These are phyloP conservation scores for Lepidochitona cinerea DNA, from an alignment of 2,888 invertebrate species.

Conservation along the genomic window DNA sequence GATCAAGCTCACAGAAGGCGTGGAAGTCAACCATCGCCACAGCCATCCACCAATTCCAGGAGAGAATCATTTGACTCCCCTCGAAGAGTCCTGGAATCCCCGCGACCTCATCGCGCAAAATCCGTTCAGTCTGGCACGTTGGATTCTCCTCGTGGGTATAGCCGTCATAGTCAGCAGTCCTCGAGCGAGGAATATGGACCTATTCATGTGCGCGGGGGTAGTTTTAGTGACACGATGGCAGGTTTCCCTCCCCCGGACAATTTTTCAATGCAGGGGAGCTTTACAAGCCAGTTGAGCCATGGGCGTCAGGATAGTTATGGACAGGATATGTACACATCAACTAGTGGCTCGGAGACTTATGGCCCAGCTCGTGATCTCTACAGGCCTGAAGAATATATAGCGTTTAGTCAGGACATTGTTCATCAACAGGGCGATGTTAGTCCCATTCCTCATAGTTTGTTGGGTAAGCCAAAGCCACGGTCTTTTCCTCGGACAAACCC, in stretches of 20 bases:
- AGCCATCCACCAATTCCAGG: not conserved
- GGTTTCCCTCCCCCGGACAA: not conserved
- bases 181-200: not conserved
- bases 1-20: slow-evolving; percentile 29
- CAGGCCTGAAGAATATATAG: slow-evolving; percentile 44
- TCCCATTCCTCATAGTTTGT: slow-evolving; percentile 34
- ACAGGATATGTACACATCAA: not conserved
- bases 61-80: slow-evolving; percentile 45
- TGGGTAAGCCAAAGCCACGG: slow-evolving; percentile 61
- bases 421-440: slow-evolving; percentile 55
- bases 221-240: not conserved
- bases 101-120: slow-evolving; percentile 43
- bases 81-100: slow-evolving; percentile 49
- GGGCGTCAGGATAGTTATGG: not conserved
- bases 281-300: not conserved
- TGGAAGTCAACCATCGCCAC: not conserved
- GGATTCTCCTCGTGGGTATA: slow-evolving; percentile 8
- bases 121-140: slow-evolving; percentile 4
- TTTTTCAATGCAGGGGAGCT: not conserved
- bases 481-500: slow-evolving; percentile 69
- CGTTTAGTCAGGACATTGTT: slow-evolving; percentile 62
- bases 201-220: not conserved
- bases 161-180: slow-evolving; percentile 1
- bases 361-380: not conserved
- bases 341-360: not conserved